Percentiles rank a stretch among this genome's conserved stretches.
These are phyloP conservation scores for Cyclura pinguis DNA, from an alignment of 2,797 vertebrate genomes.

Conservation along the genomic window DNA sequence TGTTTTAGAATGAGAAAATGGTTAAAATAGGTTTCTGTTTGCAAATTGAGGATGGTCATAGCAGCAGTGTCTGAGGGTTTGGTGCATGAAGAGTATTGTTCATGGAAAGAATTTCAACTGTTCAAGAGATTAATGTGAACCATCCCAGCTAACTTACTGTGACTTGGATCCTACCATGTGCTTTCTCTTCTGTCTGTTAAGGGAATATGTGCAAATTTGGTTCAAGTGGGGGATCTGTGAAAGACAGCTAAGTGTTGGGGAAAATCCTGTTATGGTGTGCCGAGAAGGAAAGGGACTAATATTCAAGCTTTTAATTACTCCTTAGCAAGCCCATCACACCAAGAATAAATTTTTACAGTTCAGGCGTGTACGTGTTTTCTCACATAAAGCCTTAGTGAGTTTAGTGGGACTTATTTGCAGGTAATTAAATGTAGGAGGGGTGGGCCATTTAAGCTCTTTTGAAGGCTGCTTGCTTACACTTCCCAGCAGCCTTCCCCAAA, in stretches of 20 bases:
- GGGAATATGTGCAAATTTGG: background rate
- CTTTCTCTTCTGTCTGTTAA: too few species aligned
- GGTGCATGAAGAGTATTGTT: background rate
- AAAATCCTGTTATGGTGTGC: background rate
- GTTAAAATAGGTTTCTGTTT: background rate
- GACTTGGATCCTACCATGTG: background rate
- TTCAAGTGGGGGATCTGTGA: background rate
- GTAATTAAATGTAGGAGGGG: too few species aligned
- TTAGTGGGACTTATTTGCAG: too few species aligned
- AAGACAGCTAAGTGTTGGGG: background rate
- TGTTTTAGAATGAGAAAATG: background rate
- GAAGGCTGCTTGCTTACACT: too few species aligned
- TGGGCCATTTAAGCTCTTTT: too few species aligned
- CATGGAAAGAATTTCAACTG: background rate
- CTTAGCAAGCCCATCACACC: background rate
- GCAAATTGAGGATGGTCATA: background rate
- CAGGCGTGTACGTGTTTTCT: background rate
- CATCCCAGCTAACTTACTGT: background rate
- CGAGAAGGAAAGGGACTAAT: background rate
- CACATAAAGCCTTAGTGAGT: too few species aligned
- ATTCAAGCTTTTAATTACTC: background rate
- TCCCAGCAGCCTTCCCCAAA: too few species aligned
- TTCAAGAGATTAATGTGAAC: background rate
- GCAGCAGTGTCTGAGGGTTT: background rate
- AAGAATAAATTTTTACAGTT: background rate